Percentiles rank a stretch among this genome's conserved stretches.
Evolutionary conservation across 2,888 invertebrate species (phyloP).

Genomic region (Hypselothyrea guttata): DNA sequence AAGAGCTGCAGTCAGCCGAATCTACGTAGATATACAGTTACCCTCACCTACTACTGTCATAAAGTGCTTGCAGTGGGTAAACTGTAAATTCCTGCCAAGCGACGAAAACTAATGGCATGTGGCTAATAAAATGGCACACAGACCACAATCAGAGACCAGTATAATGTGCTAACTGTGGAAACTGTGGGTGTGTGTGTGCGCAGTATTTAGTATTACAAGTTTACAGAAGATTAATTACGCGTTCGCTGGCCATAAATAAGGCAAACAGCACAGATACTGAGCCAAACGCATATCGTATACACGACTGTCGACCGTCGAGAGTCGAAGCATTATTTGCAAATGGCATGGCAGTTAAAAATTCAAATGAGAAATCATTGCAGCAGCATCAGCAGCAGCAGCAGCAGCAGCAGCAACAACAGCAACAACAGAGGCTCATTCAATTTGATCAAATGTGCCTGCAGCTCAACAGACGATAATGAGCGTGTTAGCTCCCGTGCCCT

Average conservation of each 20-base stretch:
- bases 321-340: constrained; percentile 62
- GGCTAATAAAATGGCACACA: constrained; percentile 54
- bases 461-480: constrained; percentile 36
- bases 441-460: constrained; percentile 50
- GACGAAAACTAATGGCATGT: constrained; percentile 62
- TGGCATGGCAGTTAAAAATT: constrained; percentile 68
- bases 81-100: constrained; percentile 48
- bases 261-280: constrained; percentile 49
- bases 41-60: background rate
- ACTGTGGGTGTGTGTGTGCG: constrained; percentile 10
- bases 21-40: constrained; percentile 5
- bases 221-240: constrained; percentile 70
- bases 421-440: constrained; percentile 47
- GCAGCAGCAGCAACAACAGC: constrained; percentile 2
- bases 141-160: too few relatives aligned
- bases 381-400: constrained; percentile 26
- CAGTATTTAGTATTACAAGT: constrained; percentile 53
- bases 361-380: constrained; percentile 71
- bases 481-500: constrained; percentile 58
- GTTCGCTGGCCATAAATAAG: constrained; percentile 63
- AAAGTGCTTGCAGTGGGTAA: background rate
- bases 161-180: constrained; percentile 6
- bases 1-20: constrained; percentile 31
- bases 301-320: constrained; percentile 10
- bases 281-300: constrained; percentile 18